Percentiles rank a stretch among this genome's conserved stretches.
phyloP scores from a whole-genome alignment of 2,888 invertebrate species.

The Eulithis prunata region DNA sequence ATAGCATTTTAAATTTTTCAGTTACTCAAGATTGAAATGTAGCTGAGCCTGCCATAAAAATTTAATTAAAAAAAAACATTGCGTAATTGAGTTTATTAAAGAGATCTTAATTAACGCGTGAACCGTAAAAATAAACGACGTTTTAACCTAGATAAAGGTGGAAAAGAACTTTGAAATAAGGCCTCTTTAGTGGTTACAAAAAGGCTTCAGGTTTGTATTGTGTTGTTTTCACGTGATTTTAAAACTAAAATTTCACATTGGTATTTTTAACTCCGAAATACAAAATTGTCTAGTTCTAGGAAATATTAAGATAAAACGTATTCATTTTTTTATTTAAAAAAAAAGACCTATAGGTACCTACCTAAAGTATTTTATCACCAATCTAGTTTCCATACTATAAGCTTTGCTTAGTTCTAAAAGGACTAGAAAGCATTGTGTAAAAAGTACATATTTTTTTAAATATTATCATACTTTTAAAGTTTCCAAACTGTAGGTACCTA shows the following conservation, averaged over 20 bases:
- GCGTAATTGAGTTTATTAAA: slow-evolving; percentile 51
- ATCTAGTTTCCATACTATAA: too few species aligned
- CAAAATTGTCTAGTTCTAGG: too few species aligned
- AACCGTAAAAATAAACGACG: slow-evolving; percentile 47
- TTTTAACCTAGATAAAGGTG: slow-evolving; percentile 49
- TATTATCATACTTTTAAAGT: too few species aligned
- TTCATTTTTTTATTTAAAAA: too few species aligned
- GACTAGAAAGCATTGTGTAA: too few species aligned
- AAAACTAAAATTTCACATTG: too few species aligned
- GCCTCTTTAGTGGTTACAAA: neutral
- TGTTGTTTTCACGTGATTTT: neutral
- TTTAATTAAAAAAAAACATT: slow-evolving; percentile 53
- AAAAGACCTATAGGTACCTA: too few species aligned
- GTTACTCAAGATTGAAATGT: slow-evolving; percentile 13
- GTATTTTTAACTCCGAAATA: too few species aligned
- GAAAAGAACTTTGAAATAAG: slow-evolving; percentile 27
- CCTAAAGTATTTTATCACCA: too few species aligned
- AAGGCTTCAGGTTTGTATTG: neutral
- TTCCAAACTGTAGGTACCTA: neutral
- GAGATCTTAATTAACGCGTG: slow-evolving; percentile 53
- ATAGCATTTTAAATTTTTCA: neutral
- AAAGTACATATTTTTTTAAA: too few species aligned
- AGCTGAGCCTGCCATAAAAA: slow-evolving; percentile 19
- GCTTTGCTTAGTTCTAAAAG: too few species aligned
- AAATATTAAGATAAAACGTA: too few species aligned